A percentile compares a stretch with the other conserved stretches of the same genome.
phyloP scores from a whole-genome alignment of 2,888 invertebrate species.

The Hypomecis atomaria region DNA sequence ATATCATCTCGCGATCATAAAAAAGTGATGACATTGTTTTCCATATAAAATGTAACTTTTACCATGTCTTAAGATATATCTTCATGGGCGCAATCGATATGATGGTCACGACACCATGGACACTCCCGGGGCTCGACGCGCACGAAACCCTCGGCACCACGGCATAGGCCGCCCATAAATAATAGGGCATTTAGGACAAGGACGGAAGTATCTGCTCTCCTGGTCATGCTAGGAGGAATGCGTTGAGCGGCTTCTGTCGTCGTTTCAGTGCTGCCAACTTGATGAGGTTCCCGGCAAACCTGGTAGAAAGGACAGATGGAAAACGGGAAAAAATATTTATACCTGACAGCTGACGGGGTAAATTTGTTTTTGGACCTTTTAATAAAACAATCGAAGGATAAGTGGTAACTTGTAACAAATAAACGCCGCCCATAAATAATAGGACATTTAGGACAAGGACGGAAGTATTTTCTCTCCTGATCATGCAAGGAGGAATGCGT shows the following conservation, averaged over 20 bases:
- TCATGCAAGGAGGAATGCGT: conserved; percentile 23
- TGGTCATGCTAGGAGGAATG: conserved; percentile 26
- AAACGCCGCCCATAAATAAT: conserved; percentile 15
- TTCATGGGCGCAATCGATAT: conserved; percentile 34
- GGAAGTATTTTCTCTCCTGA: conserved; percentile 21
- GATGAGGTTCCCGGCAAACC: too few species aligned
- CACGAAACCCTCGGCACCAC: conserved; percentile 31
- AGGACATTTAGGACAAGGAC: conserved; percentile 34
- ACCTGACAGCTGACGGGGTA: too few species aligned
- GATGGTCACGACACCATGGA: conserved; percentile 42
- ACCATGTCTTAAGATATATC: too few species aligned
- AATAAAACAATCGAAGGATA: too few species aligned
- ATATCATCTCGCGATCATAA: too few species aligned
- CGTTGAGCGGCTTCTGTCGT: background rate
- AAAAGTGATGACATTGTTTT: too few species aligned
- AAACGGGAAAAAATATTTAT: too few species aligned
- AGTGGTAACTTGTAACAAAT: too few species aligned
- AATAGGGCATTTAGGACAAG: conserved; percentile 34
- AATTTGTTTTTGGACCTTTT: too few species aligned
- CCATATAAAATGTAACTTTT: too few species aligned
- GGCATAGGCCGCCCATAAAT: conserved; percentile 30
- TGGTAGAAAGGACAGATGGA: too few species aligned
- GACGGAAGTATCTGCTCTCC: conserved; percentile 27
- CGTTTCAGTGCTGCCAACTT: too few species aligned
- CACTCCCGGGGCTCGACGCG: conserved; percentile 35